Base-by-base conservation (phyloP, 2,113 vertebrate genomes). In the Chaenocephalus aceratus region DNA sequence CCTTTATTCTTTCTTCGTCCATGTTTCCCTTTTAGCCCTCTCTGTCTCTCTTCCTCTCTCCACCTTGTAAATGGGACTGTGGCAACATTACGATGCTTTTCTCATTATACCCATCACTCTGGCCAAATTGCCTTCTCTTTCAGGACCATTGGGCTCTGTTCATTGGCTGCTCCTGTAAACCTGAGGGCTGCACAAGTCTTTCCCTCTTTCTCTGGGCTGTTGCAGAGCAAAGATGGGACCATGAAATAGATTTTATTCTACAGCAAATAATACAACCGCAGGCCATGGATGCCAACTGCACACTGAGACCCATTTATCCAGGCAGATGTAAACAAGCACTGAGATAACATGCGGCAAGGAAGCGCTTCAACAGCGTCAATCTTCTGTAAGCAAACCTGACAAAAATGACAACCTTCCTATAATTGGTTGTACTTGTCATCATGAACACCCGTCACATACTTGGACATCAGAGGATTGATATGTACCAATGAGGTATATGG, bases 91-190 rank as follows among this genome's bases (percentile, higher is more conserved):
- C 80, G 34, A 83, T 91, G 92, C 90, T 92, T 89, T 94, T 93
- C 92, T 94, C 93, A 94, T 95, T 95, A 94, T 89, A 90, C 74
- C 86, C 83, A 86, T 88, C 77, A 90, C 80, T 88, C 83, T 83
- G 84, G 89, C 91, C 94, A 94, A 95, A 95, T 95, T 94, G 90
- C 91, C 91, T 94, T 93, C 91, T 94, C 92, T 94, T 94, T 95
- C 91, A 90, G 92, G 92, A 92, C 93, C 93, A 94, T 87, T 92
- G 91, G 88, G 75, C 80, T 84, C 90, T 83, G 87, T 74, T 93
- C 88, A 79, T 90, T 90, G 90, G 83, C 82, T 84, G 65, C 88
- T 84, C 81, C 87, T 49, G 53, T 81, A 83, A 51, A 92, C 84
- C 88, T 21, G 58, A 57, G 84, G 79, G 77, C 81, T 86, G 75